Evolutionary conservation across 2,113 vertebrate genomes (phyloP), one percentile per base, ranked within the genome.

Genomic region (Desmodus rotundus): DNA sequence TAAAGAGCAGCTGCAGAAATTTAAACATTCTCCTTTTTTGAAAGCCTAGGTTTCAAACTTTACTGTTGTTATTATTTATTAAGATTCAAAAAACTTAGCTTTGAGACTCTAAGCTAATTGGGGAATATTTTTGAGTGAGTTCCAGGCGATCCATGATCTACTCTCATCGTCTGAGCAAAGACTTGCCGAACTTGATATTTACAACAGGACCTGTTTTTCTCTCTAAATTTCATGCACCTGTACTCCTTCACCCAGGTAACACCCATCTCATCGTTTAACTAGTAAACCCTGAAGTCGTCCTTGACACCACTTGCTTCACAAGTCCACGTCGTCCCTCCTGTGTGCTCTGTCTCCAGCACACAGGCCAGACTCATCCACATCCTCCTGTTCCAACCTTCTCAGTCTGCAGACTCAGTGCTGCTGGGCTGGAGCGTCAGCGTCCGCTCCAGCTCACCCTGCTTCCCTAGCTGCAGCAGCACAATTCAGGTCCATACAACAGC

Each of bases 331-430:
- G 4, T 3, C 4, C 7, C 3, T n/a, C 9, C 38, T 20, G 9
- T 16, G 72, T 4, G 5, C 10, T n/a, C 50, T 28, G 45, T 11
- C 54, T 5, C 63, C 33, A 28, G 1, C 24, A 17, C n/a, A 1
- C 1, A 3, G 0, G 1, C 15, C 22, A 43, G 13, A 22, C 1
- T 7, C n/a, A 13, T 26, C 3, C 36, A 0, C 0, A 14, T 22
- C 14, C 31, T 36, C 26, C 38, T 0, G 0, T 3, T 14, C 3
- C 3, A 0, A 5, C 31, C 6, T 4, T 5, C 19, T 12, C n/a
- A 9, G 5, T 7, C 2, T 4, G 43, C 14, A 13, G 8, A 13
- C 19, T 12, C 8, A 0, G 4, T 14, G 9, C 24, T 38, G 22
- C 24, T 47, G 22, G 31, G 28, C 0, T 33, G 24, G 31, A 2